Evolutionary conservation across 2,888 invertebrate species (phyloP), one percentile per base, ranked within the genome.

Genomic region (Dynastes maya): DNA sequence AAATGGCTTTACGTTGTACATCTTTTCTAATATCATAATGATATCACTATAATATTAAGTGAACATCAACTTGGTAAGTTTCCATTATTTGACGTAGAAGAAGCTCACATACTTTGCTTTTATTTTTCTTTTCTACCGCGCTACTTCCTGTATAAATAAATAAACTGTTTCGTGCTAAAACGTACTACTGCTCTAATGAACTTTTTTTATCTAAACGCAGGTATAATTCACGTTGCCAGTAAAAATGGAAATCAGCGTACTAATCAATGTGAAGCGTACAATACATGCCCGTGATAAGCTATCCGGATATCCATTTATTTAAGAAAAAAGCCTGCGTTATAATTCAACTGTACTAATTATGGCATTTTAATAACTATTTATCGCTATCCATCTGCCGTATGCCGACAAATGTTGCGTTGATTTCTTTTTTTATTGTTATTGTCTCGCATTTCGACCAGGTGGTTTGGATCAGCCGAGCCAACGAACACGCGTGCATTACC

Each of bases 311-410:
- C 49, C 67, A 67, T 27, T 49, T 45, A 67, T 67, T 67, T 64
- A 9, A 37, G 11, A n/a, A 37, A 64, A 64, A 64, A 40, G 6
- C 4, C 64, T 37, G 45, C 67, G 27, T 27, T 67, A 67, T 67
- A 67, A 67, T 67, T 67, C 49, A 45, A 67, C 64, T 67, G 45
- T 27, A 67, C 27, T 67, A 67, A 67, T 45, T 67, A 67, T 67
- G 49, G 67, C 16, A 49, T 67, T 45, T 22, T 67, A 67, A 67
- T 67, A 45, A 67, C n/a, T 27, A 37, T 64, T 67, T 45, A 67
- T 67, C 45, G 45, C 45, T 22, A 16, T 67, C 45, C 45, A 67
- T 67, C 45, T 67, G 67, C 45, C 67, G 45, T 67, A 32, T 27
- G 49, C 67, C 67, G 67, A 6, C 67, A 67, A 67, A 67, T 67